Conservation (phyloP, 2,888 invertebrate genomes). For the Drosophila fulvimacula region DNA sequence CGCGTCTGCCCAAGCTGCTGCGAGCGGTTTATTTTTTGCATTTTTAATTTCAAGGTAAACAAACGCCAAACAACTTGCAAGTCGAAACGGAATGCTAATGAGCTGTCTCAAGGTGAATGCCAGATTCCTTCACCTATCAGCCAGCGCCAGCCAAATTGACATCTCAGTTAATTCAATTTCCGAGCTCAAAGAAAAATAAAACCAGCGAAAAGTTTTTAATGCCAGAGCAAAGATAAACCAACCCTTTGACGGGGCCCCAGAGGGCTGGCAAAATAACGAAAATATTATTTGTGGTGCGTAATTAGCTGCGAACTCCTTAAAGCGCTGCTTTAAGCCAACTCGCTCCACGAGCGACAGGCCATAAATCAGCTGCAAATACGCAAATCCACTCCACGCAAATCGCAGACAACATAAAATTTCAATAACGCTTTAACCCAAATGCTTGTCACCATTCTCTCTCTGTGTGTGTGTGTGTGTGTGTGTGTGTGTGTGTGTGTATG, state of each 20-base stretch:
- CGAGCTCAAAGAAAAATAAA: constrained; percentile 79
- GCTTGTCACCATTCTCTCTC: constrained; percentile 24
- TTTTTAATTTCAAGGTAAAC: constrained; percentile 82
- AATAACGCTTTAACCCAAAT: constrained; percentile 58
- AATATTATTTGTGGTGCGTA: constrained; percentile 80
- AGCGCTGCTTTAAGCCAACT: constrained; percentile 27
- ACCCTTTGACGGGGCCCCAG: constrained; percentile 60
- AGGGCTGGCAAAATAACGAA: constrained; percentile 48
- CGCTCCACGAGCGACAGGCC: constrained; percentile 17
- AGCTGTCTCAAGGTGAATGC: constrained; percentile 70
- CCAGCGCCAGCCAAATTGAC: constrained; percentile 56
- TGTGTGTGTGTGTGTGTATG: constrained; percentile 1
- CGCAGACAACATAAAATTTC: constrained; percentile 79
- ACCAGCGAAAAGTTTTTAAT: constrained; percentile 73
- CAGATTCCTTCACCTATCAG: background rate
- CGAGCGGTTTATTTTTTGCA: constrained; percentile 61
- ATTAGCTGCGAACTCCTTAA: constrained; percentile 68
- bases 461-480: background rate
- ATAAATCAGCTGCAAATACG: constrained; percentile 67
- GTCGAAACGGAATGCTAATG: constrained; percentile 76
- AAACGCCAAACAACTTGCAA: constrained; percentile 60
- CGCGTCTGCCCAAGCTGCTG: constrained; percentile 10
- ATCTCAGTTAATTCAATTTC: constrained; percentile 81
- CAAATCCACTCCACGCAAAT: constrained; percentile 68
- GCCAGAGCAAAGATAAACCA: constrained; percentile 62